Evolutionary conservation across 2,888 invertebrate genomes (phyloP), one percentile per base, ranked within the genome.

Genomic region (Limulus polyphemus): DNA sequence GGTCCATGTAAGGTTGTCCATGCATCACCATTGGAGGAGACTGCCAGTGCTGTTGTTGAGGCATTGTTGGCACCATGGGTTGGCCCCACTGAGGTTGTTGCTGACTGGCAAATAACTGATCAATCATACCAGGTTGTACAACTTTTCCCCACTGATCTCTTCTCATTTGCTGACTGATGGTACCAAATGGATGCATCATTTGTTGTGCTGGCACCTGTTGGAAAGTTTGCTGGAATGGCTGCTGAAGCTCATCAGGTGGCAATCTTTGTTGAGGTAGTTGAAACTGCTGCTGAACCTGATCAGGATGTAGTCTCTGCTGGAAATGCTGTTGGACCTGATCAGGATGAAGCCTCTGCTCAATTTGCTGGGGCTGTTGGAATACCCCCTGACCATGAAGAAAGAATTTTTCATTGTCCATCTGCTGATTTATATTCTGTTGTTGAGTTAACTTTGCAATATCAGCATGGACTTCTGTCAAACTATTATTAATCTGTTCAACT

Each of bases 391-490:
- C 63, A 51, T 54, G 54, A 32, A 55, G 63, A 32, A 32, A 32
- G 7, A 32, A 32, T 32, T 32, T 32, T 32, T 32, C 32, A 3
- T 32, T 32, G 55, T 62, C 61, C n/a, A 72, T 63, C 57, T 71
- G 80, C 75, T 83, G 85, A 71, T 87, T 84, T 77, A 86, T 86
- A 76, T 82, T 84, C 74, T 88, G 87, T 74, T 91, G 90, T 68
- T 84, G 85, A 65, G 90, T 86, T 70, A 95, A 81, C 71, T 90
- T 83, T 78, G 91, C 89, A 75, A 95, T 92, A 78, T 95, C 94
- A 69, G 87, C 87, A 80, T 94, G 93, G 74, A 95, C 87, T 79
- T 94, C 93, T 76, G 88, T 87, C 74, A 95, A 84, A 81, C 89
- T 93, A 80, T 84, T 85, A 81, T 93, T 93, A 86, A 94, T 70